Percentiles rank a stretch among this genome's conserved stretches.
These are phyloP conservation scores for Digitonthophagus gazella DNA, from an alignment of 2,888 invertebrate genomes.

Conservation along the genomic window DNA sequence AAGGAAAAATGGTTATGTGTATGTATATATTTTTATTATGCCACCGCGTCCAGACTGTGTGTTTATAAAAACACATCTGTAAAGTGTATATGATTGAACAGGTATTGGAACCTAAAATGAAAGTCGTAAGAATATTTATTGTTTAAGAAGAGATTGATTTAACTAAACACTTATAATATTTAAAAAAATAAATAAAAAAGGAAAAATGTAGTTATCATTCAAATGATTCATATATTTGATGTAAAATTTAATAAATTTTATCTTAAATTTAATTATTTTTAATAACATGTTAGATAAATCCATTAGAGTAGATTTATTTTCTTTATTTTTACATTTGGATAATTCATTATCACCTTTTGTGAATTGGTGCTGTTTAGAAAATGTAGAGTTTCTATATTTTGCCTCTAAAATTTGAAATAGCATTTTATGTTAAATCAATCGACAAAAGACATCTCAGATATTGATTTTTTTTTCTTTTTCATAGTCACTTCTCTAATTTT, in stretches of 20 bases:
- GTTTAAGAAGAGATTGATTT: neutral
- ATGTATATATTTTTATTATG: neutral
- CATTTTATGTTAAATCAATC: no score
- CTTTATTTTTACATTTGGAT: no score
- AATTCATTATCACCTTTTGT: no score
- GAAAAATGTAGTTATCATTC: slow-evolving; percentile 16
- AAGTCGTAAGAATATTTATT: slow-evolving; percentile 7
- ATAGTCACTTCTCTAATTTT: no score
- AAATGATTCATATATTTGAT: slow-evolving; percentile 32
- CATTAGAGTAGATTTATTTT: no score
- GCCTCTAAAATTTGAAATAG: no score
- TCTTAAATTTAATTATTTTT: no score
- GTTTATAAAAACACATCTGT: slow-evolving; percentile 14
- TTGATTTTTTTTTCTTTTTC: no score
- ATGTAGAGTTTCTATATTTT: no score
- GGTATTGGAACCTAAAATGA: neutral
- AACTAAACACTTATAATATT: neutral
- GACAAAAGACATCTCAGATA: no score
- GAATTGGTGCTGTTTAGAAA: no score
- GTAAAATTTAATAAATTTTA: slow-evolving; percentile 36
- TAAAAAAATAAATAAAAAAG: neutral
- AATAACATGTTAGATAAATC: no score
- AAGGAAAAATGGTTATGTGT: neutral
- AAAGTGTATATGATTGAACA: slow-evolving; percentile 20
- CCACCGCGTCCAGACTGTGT: neutral